Base-by-base conservation (phyloP, 1,140 invertebrate genomes). In the Meteorus sp. region DNA sequence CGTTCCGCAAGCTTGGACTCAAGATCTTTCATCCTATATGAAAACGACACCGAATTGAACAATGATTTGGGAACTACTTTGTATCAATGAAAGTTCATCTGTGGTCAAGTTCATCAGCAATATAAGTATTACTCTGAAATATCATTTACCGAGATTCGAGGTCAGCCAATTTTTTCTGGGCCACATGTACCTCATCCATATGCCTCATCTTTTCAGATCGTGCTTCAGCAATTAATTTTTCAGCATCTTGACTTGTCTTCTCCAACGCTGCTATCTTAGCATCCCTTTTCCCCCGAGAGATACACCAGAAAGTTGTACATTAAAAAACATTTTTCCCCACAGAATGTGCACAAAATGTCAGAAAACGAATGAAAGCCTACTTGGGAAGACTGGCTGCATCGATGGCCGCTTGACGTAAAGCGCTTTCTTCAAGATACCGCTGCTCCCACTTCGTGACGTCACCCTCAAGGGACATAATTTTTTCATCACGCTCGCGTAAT, bases 381-480 rank as follows among this genome's bases (percentile, higher is more conserved):
- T 92, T 93, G 61, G 90, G 90, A 75, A 91, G 87, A 72, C 89
- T 90, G 37, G 90, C 91, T 51, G 90, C 90, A 72, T 92, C 90
- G 39, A 93, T 90, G 19, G 90, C 91, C 35, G 91, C 88, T 77
- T 94, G 91, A 39, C 91, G 79, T 54, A 93, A 76, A 27, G 92
- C 89, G 62, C 87, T 90, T 76, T 94, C 92, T 75, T 94, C 91
- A 5, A 94, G 78, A 77, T 91, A 94, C 43, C 89, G 85, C 78
- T 94, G 91, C 75, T 94, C 91, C 90, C 91, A 93, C 77, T 92
- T 91, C 44, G 89, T 85, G 56, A 90, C 88, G 69, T 93, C 91
- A 2, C 90, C 89, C 74, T 93, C 91, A 22, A 92, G 75, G 15
- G 85, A 84, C 83, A 94, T 89, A 31, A 93, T 89, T 65, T 89